Evolutionary conservation across 1,140 invertebrate species (phyloP), one percentile per base, ranked within the genome.

Genomic region (Dinothrombium tinctorium): DNA sequence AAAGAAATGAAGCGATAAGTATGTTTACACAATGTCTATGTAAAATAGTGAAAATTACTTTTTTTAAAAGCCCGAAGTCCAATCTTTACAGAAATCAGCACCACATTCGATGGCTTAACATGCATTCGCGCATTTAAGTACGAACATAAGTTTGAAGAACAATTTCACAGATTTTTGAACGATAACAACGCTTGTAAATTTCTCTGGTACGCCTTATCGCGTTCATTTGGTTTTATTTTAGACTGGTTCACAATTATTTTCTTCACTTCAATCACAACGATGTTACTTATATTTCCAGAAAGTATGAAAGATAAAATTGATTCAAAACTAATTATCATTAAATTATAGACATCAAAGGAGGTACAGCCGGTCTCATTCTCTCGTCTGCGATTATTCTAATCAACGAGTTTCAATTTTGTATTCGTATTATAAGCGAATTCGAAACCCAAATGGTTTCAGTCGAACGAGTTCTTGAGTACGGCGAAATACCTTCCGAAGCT

Each of bases 141-240:
- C 50, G 42, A 50, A 45, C 74, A 12, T 76, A 71, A 46, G 65
- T 81, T 33, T 76, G 83, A 44, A 78, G 90, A 54, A 76, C 76
- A 1, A 68, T 84, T 26, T 74, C 72, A 62, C 55, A 92, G 28
- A 78, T 83, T 54, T 61, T 72, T 40, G 61, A 82, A 2, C 78
- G 53, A 72, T 3, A 74, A 76, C 49, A 72, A 71, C 6, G 65
- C 70, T 3, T 64, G 71, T 0, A 76, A 69, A 64, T 79, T 69
- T 51, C 56, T 82, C 26, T 74, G 73, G 41, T 58, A 84, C 5
- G 60, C 71, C 11, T 73, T 74, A 14, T 76, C 71, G 46, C 66
- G 80, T 37, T 76, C 82, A 42, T 78, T 92, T 54, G 76, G 76
- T 0, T 67, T 83, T 23, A 74, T 73, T 62, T 55, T 92, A 21